Percentiles rank a stretch among this genome's conserved stretches.
Evolutionary conservation across 2,797 vertebrate genomes (phyloP).

Genomic region (Margarornis squamiger): DNA sequence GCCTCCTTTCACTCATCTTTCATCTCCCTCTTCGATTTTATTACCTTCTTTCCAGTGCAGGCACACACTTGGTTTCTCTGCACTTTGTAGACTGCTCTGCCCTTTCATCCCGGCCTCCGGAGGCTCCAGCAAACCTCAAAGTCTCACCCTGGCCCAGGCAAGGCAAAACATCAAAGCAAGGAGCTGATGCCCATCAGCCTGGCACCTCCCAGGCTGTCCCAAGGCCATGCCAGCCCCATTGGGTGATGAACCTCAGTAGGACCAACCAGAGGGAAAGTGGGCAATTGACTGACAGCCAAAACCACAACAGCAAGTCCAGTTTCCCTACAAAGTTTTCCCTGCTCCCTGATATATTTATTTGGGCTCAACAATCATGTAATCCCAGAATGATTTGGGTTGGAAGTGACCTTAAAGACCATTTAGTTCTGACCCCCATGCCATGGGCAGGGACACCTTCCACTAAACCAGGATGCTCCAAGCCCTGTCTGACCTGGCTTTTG

Average conservation of each 20-base stretch:
- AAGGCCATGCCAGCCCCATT: accelerated
- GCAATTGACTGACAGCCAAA: neutral
- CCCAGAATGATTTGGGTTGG: accelerated
- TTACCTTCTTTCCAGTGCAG: neutral
- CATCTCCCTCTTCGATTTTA: neutral
- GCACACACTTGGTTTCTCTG: neutral
- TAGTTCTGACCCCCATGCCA: neutral
- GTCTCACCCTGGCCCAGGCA: neutral
- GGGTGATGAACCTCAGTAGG: neutral
- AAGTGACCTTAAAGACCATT: neutral
- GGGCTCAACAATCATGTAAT: accelerated
- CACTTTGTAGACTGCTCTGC: neutral
- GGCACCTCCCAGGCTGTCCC: neutral
- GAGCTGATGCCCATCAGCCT: neutral
- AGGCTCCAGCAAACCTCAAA: neutral
- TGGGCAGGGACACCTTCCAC: neutral
- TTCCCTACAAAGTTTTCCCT: neutral
- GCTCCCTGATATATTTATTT: neutral
- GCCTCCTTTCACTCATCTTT: neutral
- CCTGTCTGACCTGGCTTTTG: neutral
- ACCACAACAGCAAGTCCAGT: neutral
- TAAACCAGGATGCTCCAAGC: neutral
- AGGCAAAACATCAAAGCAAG: neutral
- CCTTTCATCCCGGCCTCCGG: neutral
- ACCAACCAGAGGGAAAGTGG: neutral